phyloP scores from a whole-genome alignment of 2,797 vertebrate genomes.

The Galaxias olidus region DNA sequence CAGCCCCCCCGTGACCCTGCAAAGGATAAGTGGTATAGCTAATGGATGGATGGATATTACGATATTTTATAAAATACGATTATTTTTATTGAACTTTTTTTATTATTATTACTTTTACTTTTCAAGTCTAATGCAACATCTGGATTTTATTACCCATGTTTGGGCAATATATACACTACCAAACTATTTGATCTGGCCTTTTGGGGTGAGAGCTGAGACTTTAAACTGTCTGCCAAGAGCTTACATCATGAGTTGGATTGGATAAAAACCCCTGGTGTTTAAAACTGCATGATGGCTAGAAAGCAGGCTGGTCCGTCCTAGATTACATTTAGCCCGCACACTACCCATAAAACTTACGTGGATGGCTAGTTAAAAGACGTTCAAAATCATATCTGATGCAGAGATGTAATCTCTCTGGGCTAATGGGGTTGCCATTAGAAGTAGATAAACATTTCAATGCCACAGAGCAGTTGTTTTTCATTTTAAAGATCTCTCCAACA shows the following conservation, averaged over 20 bases:
- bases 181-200: slow-evolving; percentile 31
- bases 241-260: slow-evolving; percentile 28
- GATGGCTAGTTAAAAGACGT: background rate
- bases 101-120: no score
- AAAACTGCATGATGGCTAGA: slow-evolving; percentile 22
- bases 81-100: no score
- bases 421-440: slow-evolving; percentile 9
- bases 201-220: slow-evolving; percentile 12
- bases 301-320: background rate
- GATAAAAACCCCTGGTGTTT: slow-evolving; percentile 22
- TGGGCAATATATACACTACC: slow-evolving; percentile 30
- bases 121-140: slow-evolving; percentile 10
- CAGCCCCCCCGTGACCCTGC: no score
- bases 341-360: background rate
- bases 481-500: background rate
- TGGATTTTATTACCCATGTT: slow-evolving; percentile 35
- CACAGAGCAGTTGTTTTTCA: background rate
- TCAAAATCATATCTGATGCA: slow-evolving; percentile 11
- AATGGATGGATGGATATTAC: no score
- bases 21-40: no score
- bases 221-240: slow-evolving; percentile 33
- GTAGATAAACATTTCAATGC: slow-evolving; percentile 11
- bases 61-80: no score
- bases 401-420: slow-evolving; percentile 5
- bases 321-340: background rate